Evolutionary conservation across 2,113 vertebrate species (phyloP), one percentile per base, ranked within the genome.

Genomic region (Edolisoma coerulescens): DNA sequence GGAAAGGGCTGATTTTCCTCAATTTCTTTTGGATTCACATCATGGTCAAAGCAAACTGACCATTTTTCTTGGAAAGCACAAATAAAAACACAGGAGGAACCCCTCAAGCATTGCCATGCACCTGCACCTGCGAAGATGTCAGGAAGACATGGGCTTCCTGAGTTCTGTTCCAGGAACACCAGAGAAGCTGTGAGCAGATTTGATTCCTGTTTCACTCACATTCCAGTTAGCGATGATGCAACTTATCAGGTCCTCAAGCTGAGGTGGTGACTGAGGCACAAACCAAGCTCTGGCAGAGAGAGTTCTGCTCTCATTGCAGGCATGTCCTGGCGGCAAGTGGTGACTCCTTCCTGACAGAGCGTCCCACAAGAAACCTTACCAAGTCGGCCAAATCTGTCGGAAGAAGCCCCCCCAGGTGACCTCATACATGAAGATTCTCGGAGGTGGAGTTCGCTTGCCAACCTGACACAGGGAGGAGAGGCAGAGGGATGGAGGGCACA

Each of bases 301-400:
- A 3, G 20, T n/a, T 47, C 33, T 4, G 2, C 32, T 37, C 49
- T 61, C 37, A 60, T 4, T 49, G n/a, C 68, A 37, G 4, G 15
- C 26, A 24, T 3, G 4, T 52, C 45, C 6, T 4, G 32, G 22
- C 0, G 1, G 41, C 45, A 37, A 61, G 17, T 21, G 47, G 41
- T 4, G 5, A 50, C 45, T 80, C 30, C 53, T 41, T 33, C 54
- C 42, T 30, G 42, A 28, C 2, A 18, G 22, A 61, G 39, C 1
- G 0, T 27, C 6, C 27, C 9, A n/a, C 22, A 49, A 19, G 32
- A 26, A 35, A 18, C 57, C 64, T 35, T 60, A 22, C 30, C 53
- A 50, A 56, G 27, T 50, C 1, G 13, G 16, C 39, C 22, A 35
- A 44, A 22, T 67, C 37, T 54, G 41, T 47, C 27, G 37, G 37